Base-by-base conservation (phyloP, 2,888 invertebrate species). In the Leucania comma region DNA sequence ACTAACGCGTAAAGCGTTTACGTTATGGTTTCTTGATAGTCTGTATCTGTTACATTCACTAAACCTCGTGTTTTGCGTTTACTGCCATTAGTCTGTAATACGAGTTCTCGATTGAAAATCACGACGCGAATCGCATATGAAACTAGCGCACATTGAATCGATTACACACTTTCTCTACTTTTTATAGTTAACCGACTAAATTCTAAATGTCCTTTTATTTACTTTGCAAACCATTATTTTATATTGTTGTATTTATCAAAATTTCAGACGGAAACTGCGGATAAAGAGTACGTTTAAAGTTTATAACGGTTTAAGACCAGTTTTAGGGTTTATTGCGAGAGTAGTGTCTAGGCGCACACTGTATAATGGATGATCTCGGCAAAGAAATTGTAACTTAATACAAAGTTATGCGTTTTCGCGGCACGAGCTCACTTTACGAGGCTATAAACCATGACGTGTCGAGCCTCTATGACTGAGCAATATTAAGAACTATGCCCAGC, bases 341-440 rank as follows among this genome's bases (percentile, higher is more conserved):
- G 71, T 73, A 50, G 71, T 73, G 68, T 70, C 80, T 78, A 80
- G 72, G 64, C 78, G 62, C 32, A 75, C 61, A 69, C 70, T 78
- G 51, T 80, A 78, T 85, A 89, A 87, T 89, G 82, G 83, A 85
- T 80, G 84, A 81, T 84, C 85, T 85, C 79, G 85, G 84, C 86
- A 88, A 88, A 89, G 90, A 88, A 92, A 93, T 90, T 91, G 92
- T 90, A 91, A 90, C 89, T 91, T 93, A 93, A 93, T 93, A 91
- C 90, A 89, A 90, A 94, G 89, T 94, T 93, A 94, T 94, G 90
- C 90, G 87, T 89, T 91, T 91, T 90, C 91, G 88, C 90, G 89
- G 91, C 93, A 91, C 93, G 91, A 92, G 93, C 89, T 88, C 85
- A 87, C 83, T 95, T 95, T 94, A 94, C 91, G 93, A 91, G 87